These are phyloP conservation scores for Ovis canadensis DNA, from an alignment of 2,113 vertebrate genomes.

Conservation along the genomic window DNA sequence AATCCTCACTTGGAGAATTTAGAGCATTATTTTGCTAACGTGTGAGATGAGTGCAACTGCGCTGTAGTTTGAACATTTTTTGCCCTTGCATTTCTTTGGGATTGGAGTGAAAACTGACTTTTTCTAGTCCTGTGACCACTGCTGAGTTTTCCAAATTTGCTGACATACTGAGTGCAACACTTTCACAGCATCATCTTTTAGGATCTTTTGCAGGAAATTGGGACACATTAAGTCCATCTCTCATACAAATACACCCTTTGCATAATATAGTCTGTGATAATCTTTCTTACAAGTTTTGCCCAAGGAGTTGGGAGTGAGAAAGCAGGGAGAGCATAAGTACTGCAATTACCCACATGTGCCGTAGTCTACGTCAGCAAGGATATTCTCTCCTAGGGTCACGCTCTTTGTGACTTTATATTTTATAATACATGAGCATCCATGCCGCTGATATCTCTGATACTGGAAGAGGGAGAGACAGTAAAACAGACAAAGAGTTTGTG, in stretches of 20 bases:
- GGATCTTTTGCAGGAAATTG: not conserved
- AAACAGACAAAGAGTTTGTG: too few species aligned
- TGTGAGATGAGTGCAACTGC: not conserved
- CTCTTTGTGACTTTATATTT: not conserved
- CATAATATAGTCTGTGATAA: not conserved
- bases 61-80: not conserved
- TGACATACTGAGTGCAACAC: not conserved
- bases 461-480: not conserved
- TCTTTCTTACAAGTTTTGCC: not conserved
- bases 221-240: not conserved
- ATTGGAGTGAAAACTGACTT: not conserved
- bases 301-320: not conserved
- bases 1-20: not conserved
- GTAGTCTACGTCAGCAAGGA: not conserved
- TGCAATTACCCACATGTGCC: rapidly evolving
- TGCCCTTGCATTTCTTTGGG: not conserved
- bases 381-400: not conserved
- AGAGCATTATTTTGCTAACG: not conserved
- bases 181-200: not conserved
- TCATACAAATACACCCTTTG: not conserved
- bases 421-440: not conserved
- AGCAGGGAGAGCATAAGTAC: rapidly evolving
- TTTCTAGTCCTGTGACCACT: not conserved
- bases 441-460: not conserved
- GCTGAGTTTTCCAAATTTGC: not conserved